These are phyloP conservation scores for Drosophila rufa DNA, from an alignment of 1,140 invertebrate genomes.

Conservation along the genomic window DNA sequence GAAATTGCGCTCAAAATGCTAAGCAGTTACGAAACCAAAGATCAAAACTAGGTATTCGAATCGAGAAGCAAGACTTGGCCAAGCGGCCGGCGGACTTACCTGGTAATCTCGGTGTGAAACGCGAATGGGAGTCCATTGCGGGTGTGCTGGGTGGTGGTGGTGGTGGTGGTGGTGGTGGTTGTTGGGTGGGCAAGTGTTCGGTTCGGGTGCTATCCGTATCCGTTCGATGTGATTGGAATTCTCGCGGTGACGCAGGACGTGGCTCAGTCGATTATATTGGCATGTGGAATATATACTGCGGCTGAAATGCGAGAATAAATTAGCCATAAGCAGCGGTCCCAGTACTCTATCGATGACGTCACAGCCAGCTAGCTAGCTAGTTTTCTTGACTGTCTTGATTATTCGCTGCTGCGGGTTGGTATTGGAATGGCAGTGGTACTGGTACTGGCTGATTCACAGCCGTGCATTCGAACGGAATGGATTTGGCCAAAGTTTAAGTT, in stretches of 20 bases:
- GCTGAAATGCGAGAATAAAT: conserved; percentile 71
- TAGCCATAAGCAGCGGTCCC: conserved; percentile 53
- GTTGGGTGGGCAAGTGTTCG: conserved; percentile 9
- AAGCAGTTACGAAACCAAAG: conserved; percentile 47
- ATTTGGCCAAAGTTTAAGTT: conserved; percentile 52
- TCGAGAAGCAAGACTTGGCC: conserved; percentile 21
- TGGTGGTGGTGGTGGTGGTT: no score
- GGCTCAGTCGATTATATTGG: conserved; percentile 55
- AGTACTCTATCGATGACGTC: conserved; percentile 61
- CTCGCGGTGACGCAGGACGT: conserved; percentile 48
- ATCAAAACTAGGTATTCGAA: conserved; percentile 39
- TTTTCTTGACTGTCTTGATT: conserved; percentile 37
- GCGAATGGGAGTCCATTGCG: conserved; percentile 73
- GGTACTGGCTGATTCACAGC: conserved; percentile 60
- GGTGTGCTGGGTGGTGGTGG: conserved; percentile 2
- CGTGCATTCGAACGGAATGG: conserved; percentile 37
- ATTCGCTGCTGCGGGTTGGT: conserved; percentile 3
- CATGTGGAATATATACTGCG: conserved; percentile 44
- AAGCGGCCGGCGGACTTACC: conserved; percentile 55
- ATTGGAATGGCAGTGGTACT: conserved; percentile 16
- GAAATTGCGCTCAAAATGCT: conserved; percentile 35
- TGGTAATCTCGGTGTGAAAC: conserved; percentile 70
- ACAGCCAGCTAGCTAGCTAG: conserved; percentile 47
- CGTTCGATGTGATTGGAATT: conserved; percentile 44
- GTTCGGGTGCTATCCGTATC: conserved; percentile 22